A percentile compares a stretch with the other conserved stretches of the same genome.
Evolutionary conservation across 2,888 invertebrate genomes (phyloP).

Genomic region (Nomada fucata): DNA sequence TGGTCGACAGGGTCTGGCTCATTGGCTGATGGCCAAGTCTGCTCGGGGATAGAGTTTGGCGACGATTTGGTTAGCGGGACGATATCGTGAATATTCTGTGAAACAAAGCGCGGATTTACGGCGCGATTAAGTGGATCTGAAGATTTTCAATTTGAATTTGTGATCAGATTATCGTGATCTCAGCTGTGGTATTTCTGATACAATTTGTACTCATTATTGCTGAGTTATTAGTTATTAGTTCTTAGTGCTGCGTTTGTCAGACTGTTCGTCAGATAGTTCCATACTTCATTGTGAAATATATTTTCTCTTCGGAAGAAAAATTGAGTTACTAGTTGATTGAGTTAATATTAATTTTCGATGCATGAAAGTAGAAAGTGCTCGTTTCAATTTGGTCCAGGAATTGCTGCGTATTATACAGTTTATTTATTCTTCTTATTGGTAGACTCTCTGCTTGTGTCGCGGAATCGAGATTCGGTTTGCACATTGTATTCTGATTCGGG

Average conservation of each 20-base stretch:
- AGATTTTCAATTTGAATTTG: background rate
- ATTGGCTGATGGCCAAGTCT: constrained; percentile 22
- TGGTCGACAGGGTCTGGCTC: background rate
- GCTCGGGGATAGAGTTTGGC: constrained; percentile 28
- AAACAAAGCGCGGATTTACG: constrained; percentile 19
- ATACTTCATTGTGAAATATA: too few species aligned
- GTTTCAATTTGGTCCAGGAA: too few species aligned
- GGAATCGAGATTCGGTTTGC: constrained; percentile 17
- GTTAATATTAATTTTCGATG: too few species aligned
- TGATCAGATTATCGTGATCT: background rate
- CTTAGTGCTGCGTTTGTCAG: too few species aligned
- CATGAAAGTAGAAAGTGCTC: too few species aligned
- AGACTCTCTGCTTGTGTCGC: background rate
- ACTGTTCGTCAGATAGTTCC: too few species aligned
- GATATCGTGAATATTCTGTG: constrained; percentile 3
- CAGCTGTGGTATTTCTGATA: background rate
- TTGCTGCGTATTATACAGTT: background rate
- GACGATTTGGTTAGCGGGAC: constrained; percentile 17
- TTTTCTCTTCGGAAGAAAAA: too few species aligned
- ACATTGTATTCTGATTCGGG: background rate
- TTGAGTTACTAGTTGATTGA: too few species aligned
- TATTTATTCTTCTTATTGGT: background rate
- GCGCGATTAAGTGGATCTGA: background rate
- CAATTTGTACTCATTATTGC: background rate
- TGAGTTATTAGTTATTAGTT: background rate